Evolutionary conservation across 1,140 invertebrate genomes (phyloP).

Genomic region (Phymorhynchus buccinoides): DNA sequence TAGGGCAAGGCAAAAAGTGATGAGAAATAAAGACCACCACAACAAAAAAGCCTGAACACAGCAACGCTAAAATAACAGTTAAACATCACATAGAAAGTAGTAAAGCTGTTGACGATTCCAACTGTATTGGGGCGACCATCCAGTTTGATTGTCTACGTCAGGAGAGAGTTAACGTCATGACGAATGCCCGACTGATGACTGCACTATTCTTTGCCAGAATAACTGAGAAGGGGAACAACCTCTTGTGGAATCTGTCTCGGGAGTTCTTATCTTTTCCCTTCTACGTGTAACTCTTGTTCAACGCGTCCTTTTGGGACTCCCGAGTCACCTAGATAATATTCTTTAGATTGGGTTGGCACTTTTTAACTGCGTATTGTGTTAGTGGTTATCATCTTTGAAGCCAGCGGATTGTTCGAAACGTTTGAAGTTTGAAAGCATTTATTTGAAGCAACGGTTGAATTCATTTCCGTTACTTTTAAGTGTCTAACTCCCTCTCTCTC

Average conservation of each 20-base stretch:
- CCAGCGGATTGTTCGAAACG: no score
- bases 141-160: constrained; percentile 14
- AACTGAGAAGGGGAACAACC: neutral
- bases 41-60: neutral
- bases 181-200: neutral
- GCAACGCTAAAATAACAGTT: neutral
- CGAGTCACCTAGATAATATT: no score
- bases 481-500: no score
- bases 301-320: no score
- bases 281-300: no score
- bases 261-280: neutral
- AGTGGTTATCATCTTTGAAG: no score
- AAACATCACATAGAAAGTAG: neutral
- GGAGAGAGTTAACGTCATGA: neutral
- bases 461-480: no score
- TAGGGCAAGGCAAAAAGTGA: neutral
- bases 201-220: neutral
- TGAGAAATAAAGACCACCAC: neutral
- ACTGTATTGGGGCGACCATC: neutral
- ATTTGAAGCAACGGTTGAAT: no score
- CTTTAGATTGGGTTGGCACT: no score
- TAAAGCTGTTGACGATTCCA: neutral
- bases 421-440: no score
- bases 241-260: neutral
- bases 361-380: no score